A percentile compares a stretch with the other conserved stretches of the same genome.
Conservation (phyloP, 2,113 vertebrate genomes). For the Sisor rabdophorus region DNA sequence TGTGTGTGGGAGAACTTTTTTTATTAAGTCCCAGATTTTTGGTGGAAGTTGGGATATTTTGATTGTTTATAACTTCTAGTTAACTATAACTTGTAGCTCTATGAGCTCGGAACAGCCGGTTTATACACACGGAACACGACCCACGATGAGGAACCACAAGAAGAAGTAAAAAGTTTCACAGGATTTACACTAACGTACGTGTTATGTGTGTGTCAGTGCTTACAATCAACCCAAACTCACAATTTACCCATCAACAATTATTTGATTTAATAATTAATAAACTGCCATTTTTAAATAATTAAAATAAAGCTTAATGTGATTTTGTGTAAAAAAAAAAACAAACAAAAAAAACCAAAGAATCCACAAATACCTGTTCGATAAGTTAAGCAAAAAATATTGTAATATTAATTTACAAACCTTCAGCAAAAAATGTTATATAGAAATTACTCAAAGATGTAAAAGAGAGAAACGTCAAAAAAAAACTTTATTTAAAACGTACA, state of each 20-base stretch:
- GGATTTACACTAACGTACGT: background rate
- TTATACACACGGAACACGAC: background rate
- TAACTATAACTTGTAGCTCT: too few species aligned
- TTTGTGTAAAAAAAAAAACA: background rate
- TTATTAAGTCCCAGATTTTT: too few species aligned
- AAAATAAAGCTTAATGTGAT: background rate
- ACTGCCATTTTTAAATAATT: background rate
- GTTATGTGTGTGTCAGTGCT: background rate
- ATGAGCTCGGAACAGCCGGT: background rate
- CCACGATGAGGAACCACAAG: constrained; percentile 4
- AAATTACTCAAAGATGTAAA: too few species aligned
- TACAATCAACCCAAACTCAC: background rate
- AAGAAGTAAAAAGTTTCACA: constrained; percentile 6
- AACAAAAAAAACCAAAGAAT: background rate
- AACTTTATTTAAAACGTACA: too few species aligned
- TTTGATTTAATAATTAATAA: background rate
- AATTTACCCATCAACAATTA: background rate
- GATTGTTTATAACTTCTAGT: too few species aligned
- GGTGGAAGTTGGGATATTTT: too few species aligned
- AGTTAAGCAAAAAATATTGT: too few species aligned
- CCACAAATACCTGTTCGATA: too few species aligned
- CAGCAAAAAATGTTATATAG: too few species aligned
- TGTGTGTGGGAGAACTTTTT: too few species aligned
- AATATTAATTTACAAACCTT: too few species aligned
- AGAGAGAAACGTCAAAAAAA: too few species aligned